Evolutionary conservation across 2,888 invertebrate species (phyloP), one percentile per base, ranked within the genome.

Genomic region (Sinhomidia bicolor): DNA sequence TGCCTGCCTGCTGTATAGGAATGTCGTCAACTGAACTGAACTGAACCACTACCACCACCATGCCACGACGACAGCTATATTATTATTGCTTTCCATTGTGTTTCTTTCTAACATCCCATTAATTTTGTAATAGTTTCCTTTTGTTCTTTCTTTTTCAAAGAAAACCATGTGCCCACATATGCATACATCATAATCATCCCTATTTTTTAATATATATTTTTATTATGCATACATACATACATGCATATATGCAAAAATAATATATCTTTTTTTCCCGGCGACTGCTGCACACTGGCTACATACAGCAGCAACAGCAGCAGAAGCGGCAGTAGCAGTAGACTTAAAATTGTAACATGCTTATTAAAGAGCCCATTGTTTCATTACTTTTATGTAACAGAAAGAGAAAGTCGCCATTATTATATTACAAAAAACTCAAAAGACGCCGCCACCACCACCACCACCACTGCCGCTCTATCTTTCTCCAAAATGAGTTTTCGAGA

Each of bases 101-200:
- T 57, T 74, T 57, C 41, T 14, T 47, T 47, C 57, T 36, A 74
- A 29, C 41, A 74, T 74, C 74, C 71, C 83, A 84, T 84, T 83
- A 74, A 74, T 84, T 84, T 54, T 84, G 74, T 57, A 84, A 71
- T 74, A 71, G 83, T 57, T 57, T 71, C 71, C 83, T 74, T 74
- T 84, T 84, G 74, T 84, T 84, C 83, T 74, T 60, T 41, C 57
- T 71, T 47, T 84, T 23, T 32, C 23, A 51, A 68, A 68, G 57
- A 41, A 57, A 54, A 14, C 4, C 36, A 76, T 78, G 47, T 78
- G 54, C 17, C 41, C 54, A 29, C 36, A 60, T 65, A 60, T 26
- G 57, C 23, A 14, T 32, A 65, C 32, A 32, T 14, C 62, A 32
- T 65, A 29, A 65, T 65, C 32, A 32, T 32, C n/a, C 26, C 5